Evolutionary conservation across 92 coral and sea anemone genomes (phyloP), one percentile per base, ranked within the genome.

Genomic region (Chrysogorgia sp.): DNA sequence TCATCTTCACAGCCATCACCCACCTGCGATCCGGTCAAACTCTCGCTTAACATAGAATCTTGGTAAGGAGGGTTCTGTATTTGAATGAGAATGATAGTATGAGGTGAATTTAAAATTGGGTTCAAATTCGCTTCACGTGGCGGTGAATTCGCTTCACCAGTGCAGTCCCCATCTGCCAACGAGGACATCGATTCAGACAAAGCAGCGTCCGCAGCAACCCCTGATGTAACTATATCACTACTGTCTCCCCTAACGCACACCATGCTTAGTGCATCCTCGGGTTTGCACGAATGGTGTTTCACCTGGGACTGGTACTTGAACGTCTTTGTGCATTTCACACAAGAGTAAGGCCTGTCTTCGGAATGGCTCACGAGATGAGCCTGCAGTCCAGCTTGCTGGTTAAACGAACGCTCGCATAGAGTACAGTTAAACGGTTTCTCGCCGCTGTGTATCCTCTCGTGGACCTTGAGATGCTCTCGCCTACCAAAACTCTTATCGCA

Each of bases 301-400:
- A 72, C 41, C 65, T 72, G 79, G 40, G 79, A 72, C 35, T 32
- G 79, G 37, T 72, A 72, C 28, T 72, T 72, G 35, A 72, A 72
- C 0, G 79, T 30, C 41, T 72, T 72, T 29, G 53, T 72, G 26
- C 79, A 72, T 56, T 22, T 72, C 41, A 37, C 12, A 24, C 79
- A 72, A 1, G 65, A 12, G 52, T 72, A 37, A 13, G 79, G 79
- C 23, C 79, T 58, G 9, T 72, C 79, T 14, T 72, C 65, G 5
- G 79, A 72, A 25, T 72, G 79, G 23, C 79, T 72, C 40, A 72
- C 65, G 33, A 29, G 47, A 35, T 72, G 79, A n/a, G 79, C 79
- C 37, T 72, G 79, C 17, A 72, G 65, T 31, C 79, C 79, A 17
- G 79, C 79, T 26, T 72, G 79, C 33, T 72, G 79, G 56, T 72